Conservation (phyloP, 2,113 vertebrate species). For the Campylorhamphus procurvoides region DNA sequence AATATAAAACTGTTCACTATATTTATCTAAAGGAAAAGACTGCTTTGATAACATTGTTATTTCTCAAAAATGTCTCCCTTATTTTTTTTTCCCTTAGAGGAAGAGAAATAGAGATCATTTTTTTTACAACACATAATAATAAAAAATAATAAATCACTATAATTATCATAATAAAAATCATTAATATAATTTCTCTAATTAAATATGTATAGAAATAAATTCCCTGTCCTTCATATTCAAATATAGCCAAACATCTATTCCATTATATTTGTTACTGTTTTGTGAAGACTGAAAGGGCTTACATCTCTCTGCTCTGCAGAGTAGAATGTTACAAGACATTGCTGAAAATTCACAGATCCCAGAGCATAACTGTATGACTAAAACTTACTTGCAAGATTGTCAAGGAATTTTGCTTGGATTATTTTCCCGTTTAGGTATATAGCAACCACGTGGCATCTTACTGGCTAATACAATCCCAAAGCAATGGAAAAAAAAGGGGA, state of each 20-base stretch:
- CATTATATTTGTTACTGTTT: neutral
- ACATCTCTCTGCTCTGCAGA: accelerated
- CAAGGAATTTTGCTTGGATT: neutral
- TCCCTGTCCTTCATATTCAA: neutral
- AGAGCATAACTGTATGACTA: neutral
- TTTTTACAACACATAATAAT: neutral
- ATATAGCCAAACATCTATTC: neutral
- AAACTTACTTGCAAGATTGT: neutral
- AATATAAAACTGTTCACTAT: neutral
- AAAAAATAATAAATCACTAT: too few relatives aligned
- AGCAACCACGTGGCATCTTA: neutral
- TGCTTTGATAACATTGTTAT: accelerated
- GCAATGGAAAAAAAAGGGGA: neutral
- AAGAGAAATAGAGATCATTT: neutral
- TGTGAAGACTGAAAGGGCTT: neutral
- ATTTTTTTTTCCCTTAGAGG: neutral
- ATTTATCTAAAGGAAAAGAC: neutral
- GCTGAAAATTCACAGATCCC: neutral
- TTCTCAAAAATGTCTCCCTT: neutral
- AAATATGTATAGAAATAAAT: neutral
- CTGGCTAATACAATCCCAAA: neutral
- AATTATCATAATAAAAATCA: neutral
- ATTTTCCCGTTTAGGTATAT: neutral
- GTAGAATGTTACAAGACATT: neutral
- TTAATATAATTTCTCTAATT: neutral